These are phyloP conservation scores for Harpagifer antarcticus DNA, from an alignment of 2,797 vertebrate species.

Conservation along the genomic window DNA sequence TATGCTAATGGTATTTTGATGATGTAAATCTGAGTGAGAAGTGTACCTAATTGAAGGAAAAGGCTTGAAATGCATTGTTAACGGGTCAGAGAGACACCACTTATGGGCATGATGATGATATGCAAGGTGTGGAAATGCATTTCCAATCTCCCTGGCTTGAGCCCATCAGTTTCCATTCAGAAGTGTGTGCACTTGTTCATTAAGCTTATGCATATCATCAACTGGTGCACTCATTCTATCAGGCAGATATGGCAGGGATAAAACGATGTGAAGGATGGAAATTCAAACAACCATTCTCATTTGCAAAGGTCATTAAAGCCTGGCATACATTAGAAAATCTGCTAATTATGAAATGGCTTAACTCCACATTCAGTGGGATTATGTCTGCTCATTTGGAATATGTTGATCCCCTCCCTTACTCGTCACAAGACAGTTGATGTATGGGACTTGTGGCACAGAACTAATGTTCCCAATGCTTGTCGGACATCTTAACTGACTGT, in stretches of 20 bases:
- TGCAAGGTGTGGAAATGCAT: slow-evolving; percentile 84
- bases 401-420: slow-evolving; percentile 81
- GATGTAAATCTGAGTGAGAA: slow-evolving; percentile 71
- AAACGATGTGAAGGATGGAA: slow-evolving; percentile 83
- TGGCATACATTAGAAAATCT: slow-evolving; percentile 86
- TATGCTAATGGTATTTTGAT: slow-evolving; percentile 77
- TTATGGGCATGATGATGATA: slow-evolving; percentile 81
- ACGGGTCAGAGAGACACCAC: slow-evolving; percentile 81
- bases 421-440: slow-evolving; percentile 81
- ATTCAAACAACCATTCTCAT: slow-evolving; percentile 86
- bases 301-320: slow-evolving; percentile 87
- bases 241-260: slow-evolving; percentile 83
- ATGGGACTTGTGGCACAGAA: slow-evolving; percentile 82
- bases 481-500: slow-evolving; percentile 83
- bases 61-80: slow-evolving; percentile 86
- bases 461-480: slow-evolving; percentile 82
- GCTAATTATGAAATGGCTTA: slow-evolving; percentile 89
- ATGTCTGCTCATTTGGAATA: slow-evolving; percentile 85
- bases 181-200: slow-evolving; percentile 82
- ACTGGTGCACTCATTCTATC: slow-evolving; percentile 79
- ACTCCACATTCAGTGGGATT: slow-evolving; percentile 86
- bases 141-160: slow-evolving; percentile 78
- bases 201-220: slow-evolving; percentile 85
- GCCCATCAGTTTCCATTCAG: slow-evolving; percentile 84
- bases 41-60: slow-evolving; percentile 83